These are phyloP conservation scores for Ricordea florida DNA, from an alignment of 92 coral and sea anemone genomes.

Conservation along the genomic window DNA sequence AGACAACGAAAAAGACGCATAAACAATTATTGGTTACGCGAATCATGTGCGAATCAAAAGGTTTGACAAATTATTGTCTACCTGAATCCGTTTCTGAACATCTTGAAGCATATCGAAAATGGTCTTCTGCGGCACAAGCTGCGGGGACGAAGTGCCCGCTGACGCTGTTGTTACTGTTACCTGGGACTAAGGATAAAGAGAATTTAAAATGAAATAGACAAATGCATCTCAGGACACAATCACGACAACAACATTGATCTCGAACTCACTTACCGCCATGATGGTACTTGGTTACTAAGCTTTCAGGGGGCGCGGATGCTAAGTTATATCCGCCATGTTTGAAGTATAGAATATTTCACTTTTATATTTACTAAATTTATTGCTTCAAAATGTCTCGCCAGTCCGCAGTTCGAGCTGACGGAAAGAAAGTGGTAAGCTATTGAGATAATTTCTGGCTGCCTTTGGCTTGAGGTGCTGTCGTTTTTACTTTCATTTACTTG, in stretches of 20 bases:
- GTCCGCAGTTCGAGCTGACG: slow-evolving; percentile 89
- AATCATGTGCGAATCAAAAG: too few species aligned
- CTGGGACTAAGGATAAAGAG: slow-evolving; percentile 9
- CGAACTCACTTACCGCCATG: slow-evolving; percentile 36
- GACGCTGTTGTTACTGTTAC: slow-evolving; percentile 35
- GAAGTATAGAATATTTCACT: too few species aligned
- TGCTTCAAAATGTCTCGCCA: slow-evolving; percentile 92
- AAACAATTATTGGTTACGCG: too few species aligned
- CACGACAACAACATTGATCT: not conserved
- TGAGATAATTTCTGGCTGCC: not conserved
- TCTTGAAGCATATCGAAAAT: slow-evolving; percentile 77
- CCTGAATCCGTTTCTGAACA: slow-evolving; percentile 81
- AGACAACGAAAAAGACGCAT: too few species aligned
- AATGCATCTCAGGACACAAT: not conserved
- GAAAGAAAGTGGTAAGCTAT: slow-evolving; percentile 88
- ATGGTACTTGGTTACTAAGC: slow-evolving; percentile 31
- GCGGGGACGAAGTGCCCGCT: slow-evolving; percentile 4
- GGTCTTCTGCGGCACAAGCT: slow-evolving; percentile 43
- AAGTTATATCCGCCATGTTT: slow-evolving; percentile 16
- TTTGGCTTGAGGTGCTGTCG: not conserved
- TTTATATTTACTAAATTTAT: too few species aligned
- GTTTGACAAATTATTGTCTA: too few species aligned
- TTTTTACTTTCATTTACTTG: not conserved
- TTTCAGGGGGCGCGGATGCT: slow-evolving; percentile 6
- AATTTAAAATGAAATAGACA: not conserved